Conservation (phyloP, 2,113 vertebrate species). For the Corythornis madagascariensis region DNA sequence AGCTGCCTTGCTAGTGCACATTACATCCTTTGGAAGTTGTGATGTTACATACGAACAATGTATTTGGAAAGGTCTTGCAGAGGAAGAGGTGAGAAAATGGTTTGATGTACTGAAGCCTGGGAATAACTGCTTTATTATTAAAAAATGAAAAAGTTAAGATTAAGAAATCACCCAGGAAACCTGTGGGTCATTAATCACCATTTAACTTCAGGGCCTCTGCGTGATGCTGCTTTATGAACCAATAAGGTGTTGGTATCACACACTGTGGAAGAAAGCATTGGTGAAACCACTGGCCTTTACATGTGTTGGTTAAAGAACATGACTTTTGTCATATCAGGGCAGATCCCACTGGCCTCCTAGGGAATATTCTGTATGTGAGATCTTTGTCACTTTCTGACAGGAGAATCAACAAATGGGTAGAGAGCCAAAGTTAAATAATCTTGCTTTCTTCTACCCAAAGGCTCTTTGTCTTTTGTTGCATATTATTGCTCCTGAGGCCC, state of each 20-base stretch:
- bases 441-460: not conserved
- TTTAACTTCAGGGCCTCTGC: not conserved
- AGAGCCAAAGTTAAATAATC: not conserved
- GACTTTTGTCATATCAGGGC: not conserved
- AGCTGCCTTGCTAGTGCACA: rapidly evolving
- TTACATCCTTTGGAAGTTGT: not conserved
- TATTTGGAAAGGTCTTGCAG: not conserved
- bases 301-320: not conserved
- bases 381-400: not conserved
- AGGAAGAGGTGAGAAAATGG: not conserved
- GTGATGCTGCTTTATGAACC: rapidly evolving
- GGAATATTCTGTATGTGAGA: not conserved
- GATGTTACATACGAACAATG: not conserved
- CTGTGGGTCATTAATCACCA: not conserved
- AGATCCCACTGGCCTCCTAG: not conserved
- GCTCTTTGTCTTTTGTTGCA: not conserved
- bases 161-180: not conserved
- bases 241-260: not conserved
- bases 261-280: not conserved
- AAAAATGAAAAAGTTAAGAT: not conserved
- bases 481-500: not conserved
- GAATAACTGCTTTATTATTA: not conserved
- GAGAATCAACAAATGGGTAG: not conserved
- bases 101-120: not conserved
- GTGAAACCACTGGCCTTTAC: not conserved